Conservation (phyloP, 2,888 invertebrate species). For the Netelia melanura region DNA sequence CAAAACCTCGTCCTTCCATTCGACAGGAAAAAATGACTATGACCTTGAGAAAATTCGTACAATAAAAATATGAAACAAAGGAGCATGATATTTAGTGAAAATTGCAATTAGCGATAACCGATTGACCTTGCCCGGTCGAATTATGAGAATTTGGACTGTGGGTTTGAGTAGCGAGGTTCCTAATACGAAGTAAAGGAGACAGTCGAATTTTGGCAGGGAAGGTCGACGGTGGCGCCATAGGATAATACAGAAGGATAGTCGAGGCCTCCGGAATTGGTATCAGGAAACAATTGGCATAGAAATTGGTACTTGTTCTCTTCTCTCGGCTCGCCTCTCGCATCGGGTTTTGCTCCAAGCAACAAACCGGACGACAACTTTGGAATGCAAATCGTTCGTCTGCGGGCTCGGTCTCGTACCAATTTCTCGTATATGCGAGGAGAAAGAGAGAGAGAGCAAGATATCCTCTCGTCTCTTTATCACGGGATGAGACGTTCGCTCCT, state of each 20-base stretch:
- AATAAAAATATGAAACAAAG: no score
- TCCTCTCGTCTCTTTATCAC: slow-evolving; percentile 9
- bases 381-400: slow-evolving; percentile 73
- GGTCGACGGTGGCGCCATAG: background rate
- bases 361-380: slow-evolving; percentile 71
- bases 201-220: slow-evolving; percentile 5
- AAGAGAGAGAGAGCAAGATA: background rate
- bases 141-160: slow-evolving; percentile 15
- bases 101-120: no score
- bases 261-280: slow-evolving; percentile 69
- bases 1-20: background rate
- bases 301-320: slow-evolving; percentile 74
- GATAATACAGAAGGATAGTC: slow-evolving; percentile 19
- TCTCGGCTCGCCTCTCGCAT: slow-evolving; percentile 25
- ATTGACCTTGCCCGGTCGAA: background rate
- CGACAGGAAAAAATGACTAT: no score
- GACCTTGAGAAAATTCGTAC: no score
- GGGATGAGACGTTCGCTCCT: slow-evolving; percentile 5
- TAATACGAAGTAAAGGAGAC: slow-evolving; percentile 7
- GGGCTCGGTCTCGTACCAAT: slow-evolving; percentile 43
- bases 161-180: background rate
- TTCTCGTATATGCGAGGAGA: slow-evolving; percentile 7
- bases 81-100: no score
- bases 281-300: slow-evolving; percentile 80
- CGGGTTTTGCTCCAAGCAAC: slow-evolving; percentile 58